Evolutionary conservation across 2,888 invertebrate genomes (phyloP), one percentile per base, ranked within the genome.

Genomic region (Aromia moschata): DNA sequence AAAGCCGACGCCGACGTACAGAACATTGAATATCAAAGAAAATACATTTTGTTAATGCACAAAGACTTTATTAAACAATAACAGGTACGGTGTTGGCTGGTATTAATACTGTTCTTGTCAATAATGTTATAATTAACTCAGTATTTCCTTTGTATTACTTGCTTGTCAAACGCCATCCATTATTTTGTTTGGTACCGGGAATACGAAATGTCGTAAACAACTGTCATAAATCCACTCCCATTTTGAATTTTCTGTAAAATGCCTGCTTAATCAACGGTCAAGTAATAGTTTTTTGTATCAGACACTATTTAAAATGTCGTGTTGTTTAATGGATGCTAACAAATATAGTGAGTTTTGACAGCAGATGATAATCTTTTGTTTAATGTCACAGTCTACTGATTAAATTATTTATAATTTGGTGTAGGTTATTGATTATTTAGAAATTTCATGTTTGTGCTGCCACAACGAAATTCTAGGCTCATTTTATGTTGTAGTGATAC

Each of bases 1-100:
- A 76, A 78, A 78, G 80, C 80, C 83, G 85, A 85, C 84, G 86
- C 86, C 86, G 86, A 84, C 83, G 82, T 80, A 80, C 74, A 68
- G 77, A 81, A 80, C 82, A 81, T 81, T 67, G 62, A 72, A 82
- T 83, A 81, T 77, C 77, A 74, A 78, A 75, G 75, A 79, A 79
- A 81, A 77, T 81, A 77, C 78, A 77, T 73, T 75, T 72, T 75
- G 78, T 78, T 79, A 75, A 77, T 77, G 77, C 69, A 72, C 67
- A 68, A 70, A 62, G 72, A 67, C 69, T 64, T 65, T 68, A 64
- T 68, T 64, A 72, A 72, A 70, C 70, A 74, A 74, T 71, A 72
- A 74, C 70, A 80, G 80, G 80, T 80, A 77, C 17, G 56, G 31
- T 59, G 56, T 60, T 47, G 15, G 4, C 36, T 30, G 20, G n/a